Conservation (phyloP, 2,888 invertebrate species). For the Nematopogon swammerdamellus region DNA sequence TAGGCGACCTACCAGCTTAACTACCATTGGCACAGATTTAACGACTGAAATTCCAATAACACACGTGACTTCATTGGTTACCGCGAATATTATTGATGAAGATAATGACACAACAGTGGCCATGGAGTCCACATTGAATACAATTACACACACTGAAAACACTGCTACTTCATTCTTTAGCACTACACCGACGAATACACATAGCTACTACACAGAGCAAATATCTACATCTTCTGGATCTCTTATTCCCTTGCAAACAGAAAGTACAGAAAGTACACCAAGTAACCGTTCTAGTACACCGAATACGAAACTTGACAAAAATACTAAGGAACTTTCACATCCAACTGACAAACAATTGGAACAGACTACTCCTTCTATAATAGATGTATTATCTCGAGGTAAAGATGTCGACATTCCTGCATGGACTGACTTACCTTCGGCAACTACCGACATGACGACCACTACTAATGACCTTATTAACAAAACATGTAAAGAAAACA, state of each 20-base stretch:
- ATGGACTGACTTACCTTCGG: constrained; percentile 36
- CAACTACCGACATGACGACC: constrained; percentile 31
- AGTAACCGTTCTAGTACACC: background rate
- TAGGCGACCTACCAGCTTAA: constrained; percentile 4
- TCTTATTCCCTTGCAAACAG: background rate
- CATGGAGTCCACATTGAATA: background rate
- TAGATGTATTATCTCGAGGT: constrained; percentile 36
- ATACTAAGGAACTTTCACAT: background rate
- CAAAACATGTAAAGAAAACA: constrained; percentile 56
- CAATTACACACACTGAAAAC: background rate
- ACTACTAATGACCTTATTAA: constrained; percentile 35
- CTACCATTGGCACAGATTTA: background rate
- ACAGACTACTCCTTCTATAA: constrained; percentile 11
- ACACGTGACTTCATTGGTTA: background rate
- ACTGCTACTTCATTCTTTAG: background rate
- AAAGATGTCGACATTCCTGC: constrained; percentile 45
- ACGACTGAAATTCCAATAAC: background rate
- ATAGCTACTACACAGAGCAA: background rate
- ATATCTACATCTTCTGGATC: background rate
- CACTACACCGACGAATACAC: background rate
- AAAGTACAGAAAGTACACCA: no score
- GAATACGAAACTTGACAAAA: background rate
- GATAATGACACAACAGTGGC: background rate
- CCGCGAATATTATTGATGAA: background rate
- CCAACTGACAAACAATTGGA: background rate